phyloP scores from a whole-genome alignment of 2,113 vertebrate genomes.

The Chunga burmeisteri region DNA sequence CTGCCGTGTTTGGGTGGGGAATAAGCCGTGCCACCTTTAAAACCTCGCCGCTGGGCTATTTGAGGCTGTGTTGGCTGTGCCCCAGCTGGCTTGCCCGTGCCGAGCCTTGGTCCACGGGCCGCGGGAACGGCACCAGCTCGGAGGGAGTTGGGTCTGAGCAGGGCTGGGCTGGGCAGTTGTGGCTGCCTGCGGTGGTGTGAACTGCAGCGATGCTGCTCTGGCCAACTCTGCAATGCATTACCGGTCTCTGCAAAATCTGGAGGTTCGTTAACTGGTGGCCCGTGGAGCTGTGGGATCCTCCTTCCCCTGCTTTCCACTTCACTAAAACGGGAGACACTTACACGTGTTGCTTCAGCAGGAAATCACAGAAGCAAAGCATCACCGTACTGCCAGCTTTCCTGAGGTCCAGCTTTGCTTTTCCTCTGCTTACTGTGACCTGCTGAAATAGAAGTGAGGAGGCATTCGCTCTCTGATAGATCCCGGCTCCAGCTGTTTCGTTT shows the following conservation, averaged over 20 bases:
- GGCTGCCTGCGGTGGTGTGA: not conserved
- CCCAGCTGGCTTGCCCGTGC: not conserved
- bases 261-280: not conserved
- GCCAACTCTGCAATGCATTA: accelerated
- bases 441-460: not conserved
- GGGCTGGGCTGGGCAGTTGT: not conserved
- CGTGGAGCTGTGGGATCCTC: not conserved
- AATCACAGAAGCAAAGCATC: not conserved
- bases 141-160: accelerated
- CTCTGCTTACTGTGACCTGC: not conserved
- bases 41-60: accelerated
- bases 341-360: not conserved
- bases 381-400: not conserved
- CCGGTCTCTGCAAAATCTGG: not conserved
- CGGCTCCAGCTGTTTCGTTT: not conserved
- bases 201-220: accelerated
- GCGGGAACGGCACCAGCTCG: not conserved
- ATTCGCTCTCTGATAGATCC: not conserved
- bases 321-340: not conserved
- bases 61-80: not conserved
- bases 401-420: not conserved
- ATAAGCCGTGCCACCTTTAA: accelerated
- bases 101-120: accelerated
- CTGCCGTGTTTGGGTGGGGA: accelerated
- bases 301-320: not conserved